A percentile compares a stretch with the other conserved stretches of the same genome.
Evolutionary conservation across 2,888 invertebrate genomes (phyloP).

Genomic region (Mantis religiosa): DNA sequence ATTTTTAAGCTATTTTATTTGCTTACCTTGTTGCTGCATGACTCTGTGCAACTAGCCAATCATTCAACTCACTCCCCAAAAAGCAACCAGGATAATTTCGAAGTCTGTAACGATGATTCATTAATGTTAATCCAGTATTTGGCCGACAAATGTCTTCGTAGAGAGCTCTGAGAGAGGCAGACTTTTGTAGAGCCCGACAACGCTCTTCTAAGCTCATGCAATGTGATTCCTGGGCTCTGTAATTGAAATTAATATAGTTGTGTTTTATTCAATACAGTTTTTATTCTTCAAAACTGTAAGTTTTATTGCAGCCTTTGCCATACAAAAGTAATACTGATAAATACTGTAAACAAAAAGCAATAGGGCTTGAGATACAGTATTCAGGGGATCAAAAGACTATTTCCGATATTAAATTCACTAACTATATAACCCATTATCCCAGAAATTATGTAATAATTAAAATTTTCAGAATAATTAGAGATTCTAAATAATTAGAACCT

Average conservation of each 20-base stretch:
- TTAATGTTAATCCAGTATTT: slow-evolving; percentile 54
- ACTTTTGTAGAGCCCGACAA: slow-evolving; percentile 52
- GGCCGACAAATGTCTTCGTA: slow-evolving; percentile 58
- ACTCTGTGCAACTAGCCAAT: slow-evolving; percentile 77
- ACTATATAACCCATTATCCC: no score
- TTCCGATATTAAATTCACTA: no score
- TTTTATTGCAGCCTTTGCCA: not conserved
- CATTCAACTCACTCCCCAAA: slow-evolving; percentile 73
- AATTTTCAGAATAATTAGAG: no score
- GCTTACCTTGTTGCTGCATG: slow-evolving; percentile 64
- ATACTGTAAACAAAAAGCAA: not conserved
- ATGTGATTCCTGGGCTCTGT: slow-evolving; percentile 11
- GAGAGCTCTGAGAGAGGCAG: slow-evolving; percentile 56
- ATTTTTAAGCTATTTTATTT: no score
- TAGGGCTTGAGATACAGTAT: no score
- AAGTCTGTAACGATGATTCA: slow-evolving; percentile 64
- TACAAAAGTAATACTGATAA: not conserved
- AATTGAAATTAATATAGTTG: not conserved
- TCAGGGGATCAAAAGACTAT: no score
- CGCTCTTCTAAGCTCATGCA: slow-evolving; percentile 42
- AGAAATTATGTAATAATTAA: no score
- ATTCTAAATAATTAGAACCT: no score
- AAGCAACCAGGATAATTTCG: slow-evolving; percentile 72
- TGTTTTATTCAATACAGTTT: not conserved
- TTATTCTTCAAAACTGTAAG: not conserved